phyloP scores from a whole-genome alignment of 2,113 vertebrate genomes.

The Brachypodius melanocephalos region DNA sequence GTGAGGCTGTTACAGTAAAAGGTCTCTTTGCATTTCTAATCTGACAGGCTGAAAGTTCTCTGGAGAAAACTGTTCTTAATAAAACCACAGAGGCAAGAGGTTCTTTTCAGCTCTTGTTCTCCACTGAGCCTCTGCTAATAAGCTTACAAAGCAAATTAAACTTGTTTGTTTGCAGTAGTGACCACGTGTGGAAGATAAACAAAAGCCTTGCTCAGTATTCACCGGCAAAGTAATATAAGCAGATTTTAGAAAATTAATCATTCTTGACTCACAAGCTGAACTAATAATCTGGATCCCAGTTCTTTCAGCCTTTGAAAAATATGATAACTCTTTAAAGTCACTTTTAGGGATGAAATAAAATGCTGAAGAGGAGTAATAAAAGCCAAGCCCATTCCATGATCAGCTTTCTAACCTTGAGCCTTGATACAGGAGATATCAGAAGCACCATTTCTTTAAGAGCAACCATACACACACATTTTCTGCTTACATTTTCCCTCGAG shows the following conservation, averaged over 20 bases:
- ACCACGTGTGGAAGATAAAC: conserved; percentile 17
- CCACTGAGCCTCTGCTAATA: conserved; percentile 24
- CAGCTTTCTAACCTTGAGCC: neutral
- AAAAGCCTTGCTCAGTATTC: neutral
- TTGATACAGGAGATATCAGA: neutral
- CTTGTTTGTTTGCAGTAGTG: conserved; percentile 32
- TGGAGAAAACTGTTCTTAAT: conserved; percentile 65
- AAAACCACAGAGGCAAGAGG: conserved; percentile 59
- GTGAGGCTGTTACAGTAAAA: conserved; percentile 68
- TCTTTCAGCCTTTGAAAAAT: neutral
- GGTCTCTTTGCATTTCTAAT: conserved; percentile 73
- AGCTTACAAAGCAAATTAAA: conserved; percentile 59
- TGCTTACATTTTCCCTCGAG: neutral
- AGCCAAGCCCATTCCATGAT: neutral
- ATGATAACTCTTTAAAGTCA: neutral
- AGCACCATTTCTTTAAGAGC: neutral
- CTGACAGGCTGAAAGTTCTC: conserved; percentile 53
- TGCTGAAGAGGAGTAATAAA: neutral
- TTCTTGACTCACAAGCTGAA: conserved; percentile 8
- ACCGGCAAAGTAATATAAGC: conserved; percentile 17
- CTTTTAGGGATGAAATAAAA: neutral
- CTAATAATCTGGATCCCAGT: neutral
- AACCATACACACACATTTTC: neutral
- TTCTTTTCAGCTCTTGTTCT: conserved; percentile 46
- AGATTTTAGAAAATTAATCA: conserved; percentile 29